Conservation (phyloP, 2,797 vertebrate species). For the Cetoscarus ocellatus region DNA sequence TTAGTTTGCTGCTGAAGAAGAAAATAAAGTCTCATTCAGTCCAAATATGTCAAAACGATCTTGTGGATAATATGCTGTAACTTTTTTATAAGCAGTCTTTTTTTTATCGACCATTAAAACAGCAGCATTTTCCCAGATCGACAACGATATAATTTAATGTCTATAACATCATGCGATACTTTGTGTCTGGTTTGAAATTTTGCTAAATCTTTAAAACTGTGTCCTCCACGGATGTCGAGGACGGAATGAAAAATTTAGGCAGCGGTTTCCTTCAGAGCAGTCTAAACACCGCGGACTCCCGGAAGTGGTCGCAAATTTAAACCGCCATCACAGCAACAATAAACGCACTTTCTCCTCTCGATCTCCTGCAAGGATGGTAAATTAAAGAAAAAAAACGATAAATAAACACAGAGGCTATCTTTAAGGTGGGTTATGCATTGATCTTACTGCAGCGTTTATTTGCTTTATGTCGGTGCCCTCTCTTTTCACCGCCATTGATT, state of each 20-base stretch:
- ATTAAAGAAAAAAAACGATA: slow-evolving; percentile 7
- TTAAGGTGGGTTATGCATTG: slow-evolving; percentile 25
- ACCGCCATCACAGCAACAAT: slow-evolving; percentile 69
- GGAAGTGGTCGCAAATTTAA: slow-evolving; percentile 73
- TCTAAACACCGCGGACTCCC: slow-evolving; percentile 48
- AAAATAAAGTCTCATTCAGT: too few relatives aligned
- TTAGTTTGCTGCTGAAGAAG: too few relatives aligned
- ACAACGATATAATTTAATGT: too few relatives aligned
- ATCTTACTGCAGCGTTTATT: background rate
- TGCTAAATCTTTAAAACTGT: too few relatives aligned
- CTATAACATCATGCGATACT: too few relatives aligned
- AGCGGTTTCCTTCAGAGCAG: slow-evolving; percentile 45
- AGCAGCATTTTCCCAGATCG: too few relatives aligned
- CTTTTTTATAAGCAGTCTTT: too few relatives aligned
- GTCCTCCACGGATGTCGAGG: background rate
- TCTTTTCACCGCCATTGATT: slow-evolving; percentile 33
- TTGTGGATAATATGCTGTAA: too few relatives aligned
- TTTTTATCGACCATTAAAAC: too few relatives aligned
- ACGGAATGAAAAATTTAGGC: slow-evolving; percentile 37
- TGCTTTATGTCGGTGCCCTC: background rate
- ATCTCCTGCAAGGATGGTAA: background rate
- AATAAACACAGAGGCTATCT: background rate
- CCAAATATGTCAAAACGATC: too few relatives aligned
- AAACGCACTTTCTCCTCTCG: slow-evolving; percentile 51
- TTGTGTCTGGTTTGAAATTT: too few relatives aligned